A percentile compares a stretch with the other conserved stretches of the same genome.
Conservation (phyloP, 1,140 invertebrate genomes). For the Polyergus mexicanus region DNA sequence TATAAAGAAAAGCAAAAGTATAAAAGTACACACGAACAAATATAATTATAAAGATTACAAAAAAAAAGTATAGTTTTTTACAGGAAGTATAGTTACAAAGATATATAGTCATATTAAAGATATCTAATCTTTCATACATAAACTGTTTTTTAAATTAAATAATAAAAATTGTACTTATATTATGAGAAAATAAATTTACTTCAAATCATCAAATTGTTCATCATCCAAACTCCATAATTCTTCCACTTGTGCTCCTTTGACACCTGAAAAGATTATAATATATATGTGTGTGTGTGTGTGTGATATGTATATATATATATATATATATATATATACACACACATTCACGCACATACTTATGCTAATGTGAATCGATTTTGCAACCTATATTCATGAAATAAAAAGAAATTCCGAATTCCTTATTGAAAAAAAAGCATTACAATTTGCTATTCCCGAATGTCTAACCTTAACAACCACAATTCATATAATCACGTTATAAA, state of each 20-base stretch:
- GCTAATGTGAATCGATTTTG: background rate
- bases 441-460: background rate
- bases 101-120: slow-evolving; percentile 13
- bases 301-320: background rate
- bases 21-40: background rate
- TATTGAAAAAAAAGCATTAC: background rate
- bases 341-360: background rate
- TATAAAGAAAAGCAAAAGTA: background rate
- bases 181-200: slow-evolving; percentile 88
- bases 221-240: slow-evolving; percentile 98
- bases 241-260: slow-evolving; percentile 97
- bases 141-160: slow-evolving; percentile 45
- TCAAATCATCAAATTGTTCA: slow-evolving; percentile 95
- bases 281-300: no score
- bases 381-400: background rate
- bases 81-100: background rate
- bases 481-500: background rate
- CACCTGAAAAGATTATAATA: slow-evolving; percentile 88
- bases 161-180: slow-evolving; percentile 53
- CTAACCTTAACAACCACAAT: background rate
- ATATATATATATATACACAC: background rate
- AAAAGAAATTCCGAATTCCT: background rate
- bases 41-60: background rate
- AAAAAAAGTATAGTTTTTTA: no score
- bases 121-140: background rate